phyloP scores from a whole-genome alignment of 53 echinoderm and acorn worm species.

The Mesocentrotus franciscanus region DNA sequence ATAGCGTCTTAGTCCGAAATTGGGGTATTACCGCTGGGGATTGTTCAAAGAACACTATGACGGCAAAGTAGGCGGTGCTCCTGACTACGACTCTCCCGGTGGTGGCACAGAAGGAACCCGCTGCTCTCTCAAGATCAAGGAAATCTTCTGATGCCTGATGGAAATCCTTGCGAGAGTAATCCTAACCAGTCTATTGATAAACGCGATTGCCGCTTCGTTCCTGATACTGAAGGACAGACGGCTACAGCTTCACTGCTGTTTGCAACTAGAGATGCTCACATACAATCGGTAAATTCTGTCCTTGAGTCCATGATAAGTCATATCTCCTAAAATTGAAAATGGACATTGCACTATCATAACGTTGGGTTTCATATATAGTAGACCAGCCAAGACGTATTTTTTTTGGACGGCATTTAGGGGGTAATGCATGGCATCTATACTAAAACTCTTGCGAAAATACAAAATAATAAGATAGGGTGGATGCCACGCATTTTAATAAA shows the following conservation, averaged over 20 bases:
- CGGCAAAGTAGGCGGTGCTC: not conserved
- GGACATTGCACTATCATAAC: not conserved
- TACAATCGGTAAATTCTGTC: not conserved
- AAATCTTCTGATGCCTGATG: not conserved
- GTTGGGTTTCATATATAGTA: no score
- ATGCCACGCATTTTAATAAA: no score
- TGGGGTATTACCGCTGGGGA: conserved; percentile 54
- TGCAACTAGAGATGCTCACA: conserved; percentile 19
- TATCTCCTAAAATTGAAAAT: no score
- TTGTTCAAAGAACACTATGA: conserved; percentile 55
- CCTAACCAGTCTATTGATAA: no score
- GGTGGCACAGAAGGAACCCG: conserved; percentile 11
- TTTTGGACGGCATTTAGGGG: no score
- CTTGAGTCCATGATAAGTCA: no score
- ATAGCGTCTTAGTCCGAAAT: conserved; percentile 24
- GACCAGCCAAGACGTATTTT: no score
- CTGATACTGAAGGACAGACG: conserved; percentile 1
- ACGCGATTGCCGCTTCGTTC: not conserved
- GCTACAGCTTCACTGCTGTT: conserved; percentile 31
- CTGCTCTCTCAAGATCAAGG: conserved; percentile 12
- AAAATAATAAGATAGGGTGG: no score
- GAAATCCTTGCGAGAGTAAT: no score
- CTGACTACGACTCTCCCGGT: not conserved
- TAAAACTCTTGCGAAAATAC: no score
- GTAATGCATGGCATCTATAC: no score